Evolutionary conservation across 2,113 vertebrate genomes (phyloP).

Genomic region (Haplochromis burtoni): DNA sequence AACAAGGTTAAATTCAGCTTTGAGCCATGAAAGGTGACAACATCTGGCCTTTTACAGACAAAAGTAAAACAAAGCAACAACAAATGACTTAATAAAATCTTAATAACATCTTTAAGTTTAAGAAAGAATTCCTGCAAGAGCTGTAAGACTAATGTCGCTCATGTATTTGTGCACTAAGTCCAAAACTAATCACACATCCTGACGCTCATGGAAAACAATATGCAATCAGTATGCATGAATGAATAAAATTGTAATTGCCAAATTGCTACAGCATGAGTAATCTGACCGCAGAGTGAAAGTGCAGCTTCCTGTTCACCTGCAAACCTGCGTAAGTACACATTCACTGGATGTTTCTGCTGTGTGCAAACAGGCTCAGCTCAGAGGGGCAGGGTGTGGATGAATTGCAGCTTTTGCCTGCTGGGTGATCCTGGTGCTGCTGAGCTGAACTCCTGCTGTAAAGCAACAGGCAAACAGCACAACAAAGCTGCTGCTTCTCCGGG

Average conservation of each 20-base stretch:
- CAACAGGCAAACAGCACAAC: conserved; percentile 18
- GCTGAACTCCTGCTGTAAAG: neutral
- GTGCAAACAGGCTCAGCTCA: neutral
- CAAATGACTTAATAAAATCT: neutral
- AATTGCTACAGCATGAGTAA: neutral
- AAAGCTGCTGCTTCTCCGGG: neutral
- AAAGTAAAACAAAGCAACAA: neutral
- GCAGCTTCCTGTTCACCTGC: neutral
- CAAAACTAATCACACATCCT: neutral
- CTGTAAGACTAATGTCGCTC: neutral
- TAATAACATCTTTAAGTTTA: neutral
- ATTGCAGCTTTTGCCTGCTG: neutral
- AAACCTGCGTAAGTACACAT: neutral
- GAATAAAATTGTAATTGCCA: neutral
- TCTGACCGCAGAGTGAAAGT: neutral
- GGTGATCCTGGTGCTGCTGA: neutral
- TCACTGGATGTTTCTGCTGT: neutral
- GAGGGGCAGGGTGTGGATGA: neutral
- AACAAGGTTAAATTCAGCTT: neutral
- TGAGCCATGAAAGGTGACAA: neutral
- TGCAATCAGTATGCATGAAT: neutral
- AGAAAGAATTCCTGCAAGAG: neutral
- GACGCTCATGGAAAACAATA: neutral
- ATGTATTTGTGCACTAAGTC: neutral
- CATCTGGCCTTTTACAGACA: neutral